A percentile compares a stretch with the other conserved stretches of the same genome.
phyloP scores from a whole-genome alignment of 1,140 invertebrate genomes.

The Drosophila paulistorum region DNA sequence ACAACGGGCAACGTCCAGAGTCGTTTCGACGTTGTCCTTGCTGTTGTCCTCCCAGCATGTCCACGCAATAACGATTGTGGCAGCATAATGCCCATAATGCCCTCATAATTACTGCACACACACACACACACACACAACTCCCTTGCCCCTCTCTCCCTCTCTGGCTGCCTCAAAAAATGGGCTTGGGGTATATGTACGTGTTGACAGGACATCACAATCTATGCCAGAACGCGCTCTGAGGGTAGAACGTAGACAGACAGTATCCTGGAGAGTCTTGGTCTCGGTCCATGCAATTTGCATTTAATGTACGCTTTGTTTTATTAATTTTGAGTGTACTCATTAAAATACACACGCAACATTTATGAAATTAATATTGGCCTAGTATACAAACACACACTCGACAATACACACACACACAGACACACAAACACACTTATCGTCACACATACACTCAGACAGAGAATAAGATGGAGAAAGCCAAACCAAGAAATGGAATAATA shows the following conservation, averaged over 20 bases:
- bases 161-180: background rate
- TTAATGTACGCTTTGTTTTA: slow-evolving; percentile 79
- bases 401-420: background rate
- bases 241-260: slow-evolving; percentile 26
- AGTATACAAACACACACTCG: slow-evolving; percentile 13
- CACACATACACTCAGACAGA: background rate
- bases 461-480: background rate
- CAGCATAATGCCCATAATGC: slow-evolving; percentile 76
- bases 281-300: slow-evolving; percentile 69
- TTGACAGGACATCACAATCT: slow-evolving; percentile 25
- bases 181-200: slow-evolving; percentile 15
- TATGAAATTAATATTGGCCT: slow-evolving; percentile 69
- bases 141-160: no score
- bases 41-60: slow-evolving; percentile 63
- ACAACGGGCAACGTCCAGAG: slow-evolving; percentile 23
- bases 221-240: slow-evolving; percentile 20
- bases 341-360: slow-evolving; percentile 65
- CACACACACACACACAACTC: slow-evolving; percentile 35
- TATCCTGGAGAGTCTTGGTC: slow-evolving; percentile 23
- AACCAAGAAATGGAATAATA: background rate
- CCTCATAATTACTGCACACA: slow-evolving; percentile 77
- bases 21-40: slow-evolving; percentile 30
- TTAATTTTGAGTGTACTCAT: slow-evolving; percentile 76
- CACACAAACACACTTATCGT: no score
- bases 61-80: slow-evolving; percentile 79